These are phyloP conservation scores for Lepidocolaptes lacrymiger DNA, from an alignment of 2,797 vertebrate genomes.

Conservation along the genomic window DNA sequence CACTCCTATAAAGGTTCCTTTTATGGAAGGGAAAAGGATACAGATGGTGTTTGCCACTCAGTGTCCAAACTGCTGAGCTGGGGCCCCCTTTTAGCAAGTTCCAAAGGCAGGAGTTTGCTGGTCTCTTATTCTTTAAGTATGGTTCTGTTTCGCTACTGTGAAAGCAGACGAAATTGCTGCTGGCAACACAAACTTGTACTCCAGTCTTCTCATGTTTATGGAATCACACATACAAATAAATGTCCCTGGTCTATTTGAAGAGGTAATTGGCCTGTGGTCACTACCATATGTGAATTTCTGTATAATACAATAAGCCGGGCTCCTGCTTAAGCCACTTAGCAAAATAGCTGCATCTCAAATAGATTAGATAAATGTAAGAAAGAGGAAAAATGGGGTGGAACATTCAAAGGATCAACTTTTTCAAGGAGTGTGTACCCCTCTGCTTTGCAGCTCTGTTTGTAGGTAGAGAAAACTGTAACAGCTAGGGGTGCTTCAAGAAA, in stretches of 20 bases:
- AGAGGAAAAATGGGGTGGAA: not conserved
- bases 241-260: conserved; percentile 31
- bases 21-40: conserved; percentile 76
- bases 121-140: conserved; percentile 30
- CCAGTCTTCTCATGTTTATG: conserved; percentile 58
- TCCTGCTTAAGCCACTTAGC: not conserved
- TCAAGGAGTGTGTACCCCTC: not conserved
- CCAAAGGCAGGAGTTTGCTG: conserved; percentile 55
- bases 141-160: conserved; percentile 67
- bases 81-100: conserved; percentile 48
- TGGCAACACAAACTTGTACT: conserved; percentile 52
- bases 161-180: conserved; percentile 63
- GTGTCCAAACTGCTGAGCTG: conserved; percentile 46
- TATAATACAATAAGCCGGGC: not conserved
- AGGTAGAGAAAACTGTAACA: not conserved
- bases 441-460: not conserved
- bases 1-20: conserved; percentile 68
- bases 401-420: not conserved
- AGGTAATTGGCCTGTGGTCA: conserved; percentile 55
- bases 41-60: conserved; percentile 72
- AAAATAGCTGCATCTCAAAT: not conserved
- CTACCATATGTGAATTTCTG: conserved; percentile 20
- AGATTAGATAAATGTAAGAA: not conserved
- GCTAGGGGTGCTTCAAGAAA: not conserved
- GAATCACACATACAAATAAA: conserved; percentile 65